phyloP scores from a whole-genome alignment of 2,113 vertebrate species.

The Triplophysa rosa region DNA sequence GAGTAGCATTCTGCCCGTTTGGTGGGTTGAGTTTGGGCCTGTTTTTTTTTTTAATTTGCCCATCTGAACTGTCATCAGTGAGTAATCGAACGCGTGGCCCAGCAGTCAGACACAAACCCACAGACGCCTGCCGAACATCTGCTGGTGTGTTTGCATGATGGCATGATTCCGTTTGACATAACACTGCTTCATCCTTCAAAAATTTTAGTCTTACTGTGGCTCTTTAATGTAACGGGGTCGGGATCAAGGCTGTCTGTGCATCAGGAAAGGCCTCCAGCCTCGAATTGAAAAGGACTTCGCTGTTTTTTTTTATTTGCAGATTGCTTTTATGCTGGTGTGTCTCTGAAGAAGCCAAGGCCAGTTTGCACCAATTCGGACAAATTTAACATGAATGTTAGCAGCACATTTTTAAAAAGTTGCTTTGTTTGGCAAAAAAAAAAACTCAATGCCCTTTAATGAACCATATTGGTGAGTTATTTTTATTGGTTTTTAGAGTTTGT shows the following conservation, averaged over 20 bases:
- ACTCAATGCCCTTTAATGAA: no score
- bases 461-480: no score
- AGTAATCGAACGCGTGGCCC: constrained; percentile 33
- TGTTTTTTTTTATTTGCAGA: constrained; percentile 2
- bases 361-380: background rate
- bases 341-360: constrained; percentile 15
- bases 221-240: constrained; percentile 2
- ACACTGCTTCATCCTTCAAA: background rate
- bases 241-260: constrained; percentile 1
- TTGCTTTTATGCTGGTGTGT: background rate
- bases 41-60: no score
- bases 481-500: no score
- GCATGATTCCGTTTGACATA: background rate
- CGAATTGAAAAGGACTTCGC: constrained; percentile 9
- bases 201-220: background rate
- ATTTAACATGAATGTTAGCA: no score
- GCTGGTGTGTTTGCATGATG: background rate
- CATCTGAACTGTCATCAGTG: constrained; percentile 43
- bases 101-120: constrained; percentile 26
- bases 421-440: no score
- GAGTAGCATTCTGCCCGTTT: constrained; percentile 43
- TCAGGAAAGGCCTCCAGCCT: constrained; percentile 9
- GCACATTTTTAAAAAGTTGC: no score
- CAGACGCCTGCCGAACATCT: constrained; percentile 15
- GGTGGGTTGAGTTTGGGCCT: constrained; percentile 42